Evolutionary conservation across 92 coral and sea anemone species (phyloP).

Genomic region (Phenganax stokvisi): DNA sequence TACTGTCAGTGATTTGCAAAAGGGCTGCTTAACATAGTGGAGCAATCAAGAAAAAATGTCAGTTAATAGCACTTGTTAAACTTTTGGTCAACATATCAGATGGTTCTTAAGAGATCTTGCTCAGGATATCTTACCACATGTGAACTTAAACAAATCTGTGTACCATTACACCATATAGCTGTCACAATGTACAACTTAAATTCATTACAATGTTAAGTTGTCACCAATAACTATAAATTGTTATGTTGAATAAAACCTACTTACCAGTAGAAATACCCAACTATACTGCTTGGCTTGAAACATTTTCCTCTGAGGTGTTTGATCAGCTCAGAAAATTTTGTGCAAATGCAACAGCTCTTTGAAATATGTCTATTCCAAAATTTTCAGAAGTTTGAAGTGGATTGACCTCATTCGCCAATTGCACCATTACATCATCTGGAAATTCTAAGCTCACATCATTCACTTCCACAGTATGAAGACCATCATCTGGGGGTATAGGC

Average conservation of each 20-base stretch:
- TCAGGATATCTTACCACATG: too few relatives aligned
- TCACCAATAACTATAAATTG: too few relatives aligned
- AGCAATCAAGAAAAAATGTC: too few relatives aligned
- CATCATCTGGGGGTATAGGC: conserved; percentile 62
- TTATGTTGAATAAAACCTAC: background rate
- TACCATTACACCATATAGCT: background rate
- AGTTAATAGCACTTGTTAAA: too few relatives aligned
- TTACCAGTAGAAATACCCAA: background rate
- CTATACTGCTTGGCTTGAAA: background rate
- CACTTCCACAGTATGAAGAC: conserved; percentile 54
- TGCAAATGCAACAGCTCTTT: conserved; percentile 38
- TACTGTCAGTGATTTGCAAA: too few relatives aligned
- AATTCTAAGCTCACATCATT: conserved; percentile 45
- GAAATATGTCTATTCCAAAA: conserved; percentile 60
- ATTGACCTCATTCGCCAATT: conserved; percentile 45
- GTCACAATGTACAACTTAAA: background rate
- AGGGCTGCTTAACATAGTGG: too few relatives aligned
- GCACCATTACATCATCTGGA: conserved; percentile 45
- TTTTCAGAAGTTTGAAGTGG: conserved; percentile 47
- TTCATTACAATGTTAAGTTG: background rate
- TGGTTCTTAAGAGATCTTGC: too few relatives aligned
- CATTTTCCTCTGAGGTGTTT: conserved; percentile 1
- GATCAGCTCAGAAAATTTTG: background rate
- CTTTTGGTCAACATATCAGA: too few relatives aligned
- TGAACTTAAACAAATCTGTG: too few relatives aligned